These are phyloP conservation scores for Pseudonaja textilis DNA, from an alignment of 2,113 vertebrate genomes.

Conservation along the genomic window DNA sequence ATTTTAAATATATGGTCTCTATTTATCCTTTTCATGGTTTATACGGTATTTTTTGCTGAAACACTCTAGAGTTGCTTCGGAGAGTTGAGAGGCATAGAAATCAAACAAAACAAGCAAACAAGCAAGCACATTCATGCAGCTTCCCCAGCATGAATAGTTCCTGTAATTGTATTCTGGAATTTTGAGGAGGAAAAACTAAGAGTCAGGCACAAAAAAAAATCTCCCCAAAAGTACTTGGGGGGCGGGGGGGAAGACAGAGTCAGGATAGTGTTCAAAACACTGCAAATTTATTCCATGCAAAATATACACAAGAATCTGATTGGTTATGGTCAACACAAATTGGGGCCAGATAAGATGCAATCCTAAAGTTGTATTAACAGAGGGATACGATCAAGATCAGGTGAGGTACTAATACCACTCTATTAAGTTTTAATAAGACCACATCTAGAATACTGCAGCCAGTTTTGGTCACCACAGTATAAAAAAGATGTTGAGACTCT, in stretches of 20 bases:
- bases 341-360: no score
- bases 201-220: background rate
- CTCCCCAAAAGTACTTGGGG: no score
- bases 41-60: background rate
- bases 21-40: background rate
- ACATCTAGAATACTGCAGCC: no score
- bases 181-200: background rate
- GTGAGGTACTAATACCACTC: no score
- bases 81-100: background rate
- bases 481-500: no score
- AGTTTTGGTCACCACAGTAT: no score
- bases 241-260: background rate
- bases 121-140: background rate
- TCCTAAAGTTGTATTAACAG: no score
- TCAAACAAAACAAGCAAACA: background rate
- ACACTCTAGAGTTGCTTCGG: background rate
- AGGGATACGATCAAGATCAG: no score
- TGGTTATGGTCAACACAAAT: background rate
- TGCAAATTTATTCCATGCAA: background rate
- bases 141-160: background rate
- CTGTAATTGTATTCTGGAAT: background rate
- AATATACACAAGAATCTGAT: background rate
- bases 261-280: background rate
- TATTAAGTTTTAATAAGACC: no score
- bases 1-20: background rate